Evolutionary conservation across 2,113 vertebrate species (phyloP).

Genomic region (Eubucco bourcierii): DNA sequence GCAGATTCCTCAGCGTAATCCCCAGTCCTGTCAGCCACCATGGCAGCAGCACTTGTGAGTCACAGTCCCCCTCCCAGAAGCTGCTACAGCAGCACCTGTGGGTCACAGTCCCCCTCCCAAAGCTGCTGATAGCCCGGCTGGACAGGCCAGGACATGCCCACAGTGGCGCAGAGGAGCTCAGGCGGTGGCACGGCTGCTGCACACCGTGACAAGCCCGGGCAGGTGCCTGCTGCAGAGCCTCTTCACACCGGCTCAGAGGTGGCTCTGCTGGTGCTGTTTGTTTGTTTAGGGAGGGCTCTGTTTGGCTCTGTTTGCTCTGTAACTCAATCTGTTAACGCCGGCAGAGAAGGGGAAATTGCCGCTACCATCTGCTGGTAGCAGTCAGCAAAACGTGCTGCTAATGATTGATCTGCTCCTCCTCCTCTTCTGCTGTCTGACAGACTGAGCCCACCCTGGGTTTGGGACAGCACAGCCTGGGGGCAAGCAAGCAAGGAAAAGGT

Average conservation of each 20-base stretch:
- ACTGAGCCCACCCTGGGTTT: neutral
- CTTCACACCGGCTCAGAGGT: neutral
- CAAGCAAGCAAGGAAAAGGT: neutral
- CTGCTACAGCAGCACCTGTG: neutral
- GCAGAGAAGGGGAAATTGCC: conserved; percentile 32
- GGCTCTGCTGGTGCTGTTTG: conserved; percentile 1
- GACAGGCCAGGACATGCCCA: rapidly evolving
- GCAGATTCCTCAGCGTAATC: neutral
- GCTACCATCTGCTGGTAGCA: conserved; percentile 48
- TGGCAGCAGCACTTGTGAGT: neutral
- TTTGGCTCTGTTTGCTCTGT: conserved; percentile 42
- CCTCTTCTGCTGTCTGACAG: rapidly evolving
- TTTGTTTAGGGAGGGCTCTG: conserved; percentile 36
- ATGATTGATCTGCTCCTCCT: conserved; percentile 30
- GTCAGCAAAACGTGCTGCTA: neutral
- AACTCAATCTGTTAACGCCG: conserved; percentile 50
- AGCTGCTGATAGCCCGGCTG: neutral
- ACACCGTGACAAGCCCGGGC: neutral
- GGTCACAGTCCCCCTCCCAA: neutral
- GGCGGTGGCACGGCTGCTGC: rapidly evolving
- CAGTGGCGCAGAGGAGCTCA: neutral
- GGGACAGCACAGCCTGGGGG: neutral
- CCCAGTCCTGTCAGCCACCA: neutral
- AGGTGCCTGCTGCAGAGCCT: neutral
- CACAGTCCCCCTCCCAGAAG: too few relatives aligned